Evolutionary conservation across 2,888 invertebrate genomes (phyloP).

Genomic region (Ochropleura leucogaster): DNA sequence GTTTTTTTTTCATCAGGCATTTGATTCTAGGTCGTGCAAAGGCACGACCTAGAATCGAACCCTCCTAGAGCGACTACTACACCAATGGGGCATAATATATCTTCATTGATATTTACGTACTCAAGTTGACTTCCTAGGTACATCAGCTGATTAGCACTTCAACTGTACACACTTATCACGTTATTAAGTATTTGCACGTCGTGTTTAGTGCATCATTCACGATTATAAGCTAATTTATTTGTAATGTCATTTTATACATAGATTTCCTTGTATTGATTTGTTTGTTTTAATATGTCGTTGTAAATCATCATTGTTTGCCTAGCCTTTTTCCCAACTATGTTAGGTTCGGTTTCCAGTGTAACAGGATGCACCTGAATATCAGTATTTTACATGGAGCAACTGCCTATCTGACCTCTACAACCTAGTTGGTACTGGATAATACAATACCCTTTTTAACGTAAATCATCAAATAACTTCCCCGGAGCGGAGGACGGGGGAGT

Average conservation of each 20-base stretch:
- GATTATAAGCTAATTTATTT: conserved; percentile 5
- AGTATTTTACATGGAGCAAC: too few species aligned
- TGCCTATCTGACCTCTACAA: too few species aligned
- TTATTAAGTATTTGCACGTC: conserved; percentile 10
- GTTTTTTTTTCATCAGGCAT: too few species aligned
- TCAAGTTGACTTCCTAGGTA: conserved; percentile 17
- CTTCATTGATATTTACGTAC: conserved; percentile 6
- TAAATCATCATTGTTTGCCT: too few species aligned
- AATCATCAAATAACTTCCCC: too few species aligned
- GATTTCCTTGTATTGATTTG: background rate
- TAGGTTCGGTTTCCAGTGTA: too few species aligned
- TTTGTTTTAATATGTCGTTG: background rate
- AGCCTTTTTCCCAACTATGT: too few species aligned
- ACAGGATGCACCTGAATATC: too few species aligned
- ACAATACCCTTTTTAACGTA: too few species aligned
- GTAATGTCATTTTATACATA: conserved; percentile 6
- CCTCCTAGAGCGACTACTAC: background rate
- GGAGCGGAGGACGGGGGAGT: too few species aligned
- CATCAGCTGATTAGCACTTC: conserved; percentile 26
- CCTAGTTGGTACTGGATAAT: background rate
- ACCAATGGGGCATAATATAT: background rate
- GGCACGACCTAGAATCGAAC: background rate
- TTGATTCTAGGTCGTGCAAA: too few species aligned
- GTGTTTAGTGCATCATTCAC: conserved; percentile 38
- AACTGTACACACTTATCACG: conserved; percentile 2